phyloP scores from a whole-genome alignment of 2,888 invertebrate species.

The Drosophila rubida region DNA sequence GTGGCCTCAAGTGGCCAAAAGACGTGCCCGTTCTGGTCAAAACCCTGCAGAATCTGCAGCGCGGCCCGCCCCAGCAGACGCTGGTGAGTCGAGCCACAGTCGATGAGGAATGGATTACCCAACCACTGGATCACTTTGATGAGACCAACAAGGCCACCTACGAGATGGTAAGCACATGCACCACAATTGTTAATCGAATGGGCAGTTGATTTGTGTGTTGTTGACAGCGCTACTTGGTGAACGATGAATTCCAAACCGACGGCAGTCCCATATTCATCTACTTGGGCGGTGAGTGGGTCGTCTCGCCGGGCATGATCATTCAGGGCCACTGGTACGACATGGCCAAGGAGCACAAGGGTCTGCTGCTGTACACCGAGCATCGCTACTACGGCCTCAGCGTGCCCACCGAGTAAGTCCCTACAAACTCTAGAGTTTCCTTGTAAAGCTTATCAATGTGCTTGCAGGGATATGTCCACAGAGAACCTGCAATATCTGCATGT shows the following conservation, averaged over 20 bases:
- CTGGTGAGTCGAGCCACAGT: slow-evolving; percentile 30
- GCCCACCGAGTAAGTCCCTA: slow-evolving; percentile 87
- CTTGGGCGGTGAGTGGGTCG: slow-evolving; percentile 90
- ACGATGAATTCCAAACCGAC: slow-evolving; percentile 83
- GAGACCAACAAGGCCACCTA: slow-evolving; percentile 86
- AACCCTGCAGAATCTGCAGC: slow-evolving; percentile 71
- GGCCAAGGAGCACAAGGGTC: slow-evolving; percentile 87
- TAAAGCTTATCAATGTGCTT: not conserved
- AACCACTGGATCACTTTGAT: slow-evolving; percentile 88
- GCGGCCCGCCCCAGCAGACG: slow-evolving; percentile 83
- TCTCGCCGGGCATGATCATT: slow-evolving; percentile 86
- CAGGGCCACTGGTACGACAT: slow-evolving; percentile 88
- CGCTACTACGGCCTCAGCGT: slow-evolving; percentile 91
- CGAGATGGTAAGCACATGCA: slow-evolving; percentile 83
- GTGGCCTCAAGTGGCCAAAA: slow-evolving; percentile 27
- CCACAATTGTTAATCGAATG: not conserved
- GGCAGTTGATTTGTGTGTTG: not conserved
- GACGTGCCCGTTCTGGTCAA: slow-evolving; percentile 63
- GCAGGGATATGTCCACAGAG: slow-evolving; percentile 86
- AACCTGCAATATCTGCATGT: slow-evolving; percentile 87
- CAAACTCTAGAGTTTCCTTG: not conserved
- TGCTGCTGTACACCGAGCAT: slow-evolving; percentile 91
- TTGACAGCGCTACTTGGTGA: slow-evolving; percentile 85
- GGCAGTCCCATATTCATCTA: slow-evolving; percentile 88
- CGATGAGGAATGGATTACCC: slow-evolving; percentile 85